Evolutionary conservation across 1,140 invertebrate genomes (phyloP).

Genomic region (Drosophila sp.): DNA sequence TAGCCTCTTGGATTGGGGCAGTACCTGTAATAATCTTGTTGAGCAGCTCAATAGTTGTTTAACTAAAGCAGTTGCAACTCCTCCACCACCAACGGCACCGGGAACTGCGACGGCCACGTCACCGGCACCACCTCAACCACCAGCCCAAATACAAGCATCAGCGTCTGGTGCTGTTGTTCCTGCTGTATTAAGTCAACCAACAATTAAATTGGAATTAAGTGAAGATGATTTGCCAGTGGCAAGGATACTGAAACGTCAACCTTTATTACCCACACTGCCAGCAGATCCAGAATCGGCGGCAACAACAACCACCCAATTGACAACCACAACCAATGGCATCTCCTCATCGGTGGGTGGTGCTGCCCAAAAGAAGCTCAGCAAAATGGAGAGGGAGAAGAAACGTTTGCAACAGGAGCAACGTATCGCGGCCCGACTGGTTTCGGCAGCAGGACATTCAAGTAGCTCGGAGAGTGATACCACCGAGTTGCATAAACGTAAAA

Average conservation of each 20-base stretch:
- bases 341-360: conserved; percentile 34
- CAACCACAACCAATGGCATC: conserved; percentile 60
- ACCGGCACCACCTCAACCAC: conserved; percentile 7
- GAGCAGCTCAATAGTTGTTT: conserved; percentile 62
- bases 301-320: conserved; percentile 52
- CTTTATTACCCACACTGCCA: not conserved
- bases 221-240: conserved; percentile 72
- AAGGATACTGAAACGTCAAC: conserved; percentile 59
- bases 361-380: conserved; percentile 74
- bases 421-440: conserved; percentile 68
- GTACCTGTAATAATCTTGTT: conserved; percentile 77
- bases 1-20: conserved; percentile 74
- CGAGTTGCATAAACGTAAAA: conserved; percentile 70
- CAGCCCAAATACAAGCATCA: not conserved
- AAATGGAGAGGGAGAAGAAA: conserved; percentile 75
- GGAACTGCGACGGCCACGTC: not conserved
- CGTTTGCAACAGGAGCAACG: conserved; percentile 71
- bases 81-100: conserved; percentile 7
- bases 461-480: conserved; percentile 78
- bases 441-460: conserved; percentile 56
- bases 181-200: not conserved
- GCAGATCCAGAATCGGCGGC: conserved; percentile 57
- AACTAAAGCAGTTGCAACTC: conserved; percentile 20
- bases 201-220: conserved; percentile 65
- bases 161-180: not conserved